These are phyloP conservation scores for Drosophila suboccidentalis DNA, from an alignment of 2,888 invertebrate genomes.

Conservation along the genomic window DNA sequence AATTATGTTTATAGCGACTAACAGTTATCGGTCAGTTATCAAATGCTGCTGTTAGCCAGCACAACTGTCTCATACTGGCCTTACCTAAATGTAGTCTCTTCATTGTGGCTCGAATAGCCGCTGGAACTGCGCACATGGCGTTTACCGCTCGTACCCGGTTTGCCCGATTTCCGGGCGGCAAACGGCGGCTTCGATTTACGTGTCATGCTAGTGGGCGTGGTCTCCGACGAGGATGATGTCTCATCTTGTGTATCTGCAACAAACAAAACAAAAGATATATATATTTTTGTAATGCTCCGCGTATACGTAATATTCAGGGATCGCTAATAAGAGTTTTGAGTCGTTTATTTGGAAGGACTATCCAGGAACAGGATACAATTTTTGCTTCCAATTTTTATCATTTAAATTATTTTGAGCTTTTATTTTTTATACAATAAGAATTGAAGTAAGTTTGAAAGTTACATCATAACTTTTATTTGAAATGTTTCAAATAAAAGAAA, in stretches of 20 bases:
- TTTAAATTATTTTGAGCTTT: too few species aligned
- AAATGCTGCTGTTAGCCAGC: conserved; percentile 4
- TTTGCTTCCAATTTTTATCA: too few species aligned
- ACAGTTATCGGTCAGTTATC: conserved; percentile 5
- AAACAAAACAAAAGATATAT: neutral
- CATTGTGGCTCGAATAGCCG: conserved; percentile 93
- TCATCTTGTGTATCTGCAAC: conserved; percentile 90
- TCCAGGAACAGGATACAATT: too few species aligned
- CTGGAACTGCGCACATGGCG: conserved; percentile 92
- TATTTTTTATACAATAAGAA: too few species aligned
- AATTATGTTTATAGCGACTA: conserved; percentile 70
- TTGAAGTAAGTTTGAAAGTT: too few species aligned
- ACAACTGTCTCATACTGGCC: conserved; percentile 26
- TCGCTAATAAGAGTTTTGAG: too few species aligned
- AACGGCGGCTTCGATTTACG: conserved; percentile 91
- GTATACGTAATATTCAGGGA: conserved; percentile 6
- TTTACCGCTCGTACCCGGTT: conserved; percentile 88
- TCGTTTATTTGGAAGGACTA: too few species aligned
- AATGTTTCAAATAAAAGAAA: too few species aligned
- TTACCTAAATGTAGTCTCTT: conserved; percentile 94
- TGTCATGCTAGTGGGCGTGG: conserved; percentile 89
- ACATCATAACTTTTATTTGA: too few species aligned
- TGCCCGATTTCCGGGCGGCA: conserved; percentile 89
- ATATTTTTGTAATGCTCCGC: neutral
- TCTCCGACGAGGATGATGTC: conserved; percentile 92